Conservation (phyloP, 23 tunicate species). For the Halocynthia aurantium region DNA sequence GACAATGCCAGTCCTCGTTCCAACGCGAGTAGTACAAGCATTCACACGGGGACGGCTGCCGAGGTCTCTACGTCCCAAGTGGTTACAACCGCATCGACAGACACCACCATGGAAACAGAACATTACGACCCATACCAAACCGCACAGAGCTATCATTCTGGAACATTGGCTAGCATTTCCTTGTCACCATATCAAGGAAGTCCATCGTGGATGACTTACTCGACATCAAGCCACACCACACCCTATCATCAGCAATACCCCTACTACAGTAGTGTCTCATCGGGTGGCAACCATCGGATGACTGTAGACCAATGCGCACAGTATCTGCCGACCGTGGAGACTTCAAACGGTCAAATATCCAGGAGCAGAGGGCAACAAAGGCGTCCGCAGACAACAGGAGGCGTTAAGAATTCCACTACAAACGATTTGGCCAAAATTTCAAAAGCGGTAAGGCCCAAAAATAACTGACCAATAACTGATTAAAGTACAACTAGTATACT, state of each 20-base stretch:
- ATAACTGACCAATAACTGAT: neutral
- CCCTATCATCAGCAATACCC: slow-evolving; percentile 19
- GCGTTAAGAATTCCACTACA: slow-evolving; percentile 7
- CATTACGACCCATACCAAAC: neutral
- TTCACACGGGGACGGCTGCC: slow-evolving; percentile 9
- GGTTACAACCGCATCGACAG: neutral
- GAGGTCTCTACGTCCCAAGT: neutral
- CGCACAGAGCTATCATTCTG: neutral
- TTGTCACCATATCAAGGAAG: neutral
- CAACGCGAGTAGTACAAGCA: slow-evolving; percentile 5
- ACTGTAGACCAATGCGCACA: slow-evolving; percentile 3
- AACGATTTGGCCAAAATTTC: neutral
- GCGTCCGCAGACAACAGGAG: slow-evolving; percentile 19
- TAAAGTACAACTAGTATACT: too few species aligned
- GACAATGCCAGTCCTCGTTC: slow-evolving; percentile 13
- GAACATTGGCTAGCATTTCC: neutral
- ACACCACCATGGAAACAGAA: neutral
- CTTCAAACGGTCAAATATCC: neutral
- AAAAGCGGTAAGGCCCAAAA: slow-evolving; percentile 5
- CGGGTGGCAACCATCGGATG: neutral
- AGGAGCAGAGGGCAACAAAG: slow-evolving; percentile 8
- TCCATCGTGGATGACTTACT: slow-evolving; percentile 1
- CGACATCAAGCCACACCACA: slow-evolving; percentile 8
- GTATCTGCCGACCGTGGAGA: slow-evolving; percentile 4
- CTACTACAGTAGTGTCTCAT: slow-evolving; percentile 5